Evolutionary conservation across 2,113 vertebrate genomes (phyloP).

Genomic region (Ptilorrhoa leucosticta): DNA sequence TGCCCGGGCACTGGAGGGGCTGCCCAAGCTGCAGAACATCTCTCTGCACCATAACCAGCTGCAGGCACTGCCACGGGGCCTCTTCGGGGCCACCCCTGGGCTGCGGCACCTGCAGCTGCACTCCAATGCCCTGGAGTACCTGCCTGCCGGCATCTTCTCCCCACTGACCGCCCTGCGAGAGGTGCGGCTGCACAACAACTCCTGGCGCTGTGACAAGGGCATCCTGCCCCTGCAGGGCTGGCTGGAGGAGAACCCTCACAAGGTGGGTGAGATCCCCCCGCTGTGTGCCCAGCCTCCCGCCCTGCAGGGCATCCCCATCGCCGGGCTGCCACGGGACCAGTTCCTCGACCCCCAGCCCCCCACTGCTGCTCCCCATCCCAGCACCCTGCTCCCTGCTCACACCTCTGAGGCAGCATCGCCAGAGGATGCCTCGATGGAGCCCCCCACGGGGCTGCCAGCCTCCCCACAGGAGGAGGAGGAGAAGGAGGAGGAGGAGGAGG

Average conservation of each 20-base stretch:
- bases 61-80: constrained; percentile 65
- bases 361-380: neutral
- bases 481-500: constrained; percentile 25
- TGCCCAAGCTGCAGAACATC: constrained; percentile 82
- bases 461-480: neutral
- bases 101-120: constrained; percentile 80
- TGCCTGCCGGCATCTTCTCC: constrained; percentile 77
- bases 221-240: constrained; percentile 83
- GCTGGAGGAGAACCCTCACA: constrained; percentile 72
- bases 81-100: constrained; percentile 71
- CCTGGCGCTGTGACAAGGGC: constrained; percentile 84
- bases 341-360: neutral
- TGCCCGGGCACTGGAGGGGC: constrained; percentile 66
- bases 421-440: neutral
- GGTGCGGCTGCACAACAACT: constrained; percentile 83
- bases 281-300: constrained; percentile 73
- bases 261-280: constrained; percentile 66
- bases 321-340: constrained; percentile 38
- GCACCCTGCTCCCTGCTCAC: neutral
- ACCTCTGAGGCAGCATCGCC: neutral
- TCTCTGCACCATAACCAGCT: constrained; percentile 88
- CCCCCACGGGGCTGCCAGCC: neutral
- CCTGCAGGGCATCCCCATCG: constrained; percentile 64
- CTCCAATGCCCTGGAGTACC: constrained; percentile 81
- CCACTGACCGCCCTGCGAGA: constrained; percentile 69